Evolutionary conservation across 1,140 invertebrate species (phyloP).

Genomic region (Heterodera schachtii): DNA sequence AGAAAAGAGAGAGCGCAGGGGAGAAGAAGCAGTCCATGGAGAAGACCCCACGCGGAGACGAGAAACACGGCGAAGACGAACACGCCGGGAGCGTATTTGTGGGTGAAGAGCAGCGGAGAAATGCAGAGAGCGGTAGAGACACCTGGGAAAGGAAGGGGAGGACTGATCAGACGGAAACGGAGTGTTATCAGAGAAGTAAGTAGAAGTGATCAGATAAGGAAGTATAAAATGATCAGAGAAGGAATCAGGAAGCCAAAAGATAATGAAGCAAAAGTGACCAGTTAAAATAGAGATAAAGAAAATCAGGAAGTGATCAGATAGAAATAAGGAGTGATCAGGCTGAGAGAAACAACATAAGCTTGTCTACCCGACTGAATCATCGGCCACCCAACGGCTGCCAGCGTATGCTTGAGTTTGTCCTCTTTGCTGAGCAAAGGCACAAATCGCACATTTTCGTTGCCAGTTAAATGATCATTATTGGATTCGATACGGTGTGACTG

Average conservation of each 20-base stretch:
- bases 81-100: conserved; percentile 74
- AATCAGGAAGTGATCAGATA: too few species aligned
- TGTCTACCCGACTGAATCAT: conserved; percentile 79
- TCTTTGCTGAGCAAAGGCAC: conserved; percentile 54
- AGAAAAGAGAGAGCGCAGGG: conserved; percentile 66
- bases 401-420: conserved; percentile 68
- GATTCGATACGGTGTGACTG: conserved; percentile 11
- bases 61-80: conserved; percentile 68
- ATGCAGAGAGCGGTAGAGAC: conserved; percentile 82
- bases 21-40: conserved; percentile 67
- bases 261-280: too few species aligned
- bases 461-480: background rate
- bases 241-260: too few species aligned
- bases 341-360: too few species aligned
- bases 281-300: too few species aligned
- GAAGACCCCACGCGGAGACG: conserved; percentile 65
- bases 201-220: too few species aligned
- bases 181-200: background rate
- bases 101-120: conserved; percentile 75
- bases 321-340: too few species aligned
- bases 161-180: background rate
- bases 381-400: conserved; percentile 82
- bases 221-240: too few species aligned
- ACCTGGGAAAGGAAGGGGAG: conserved; percentile 67
- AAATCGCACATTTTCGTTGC: conserved; percentile 66